A percentile compares a stretch with the other conserved stretches of the same genome.
These are phyloP conservation scores for Guaruba guarouba DNA, from an alignment of 2,113 vertebrate species.

Conservation along the genomic window DNA sequence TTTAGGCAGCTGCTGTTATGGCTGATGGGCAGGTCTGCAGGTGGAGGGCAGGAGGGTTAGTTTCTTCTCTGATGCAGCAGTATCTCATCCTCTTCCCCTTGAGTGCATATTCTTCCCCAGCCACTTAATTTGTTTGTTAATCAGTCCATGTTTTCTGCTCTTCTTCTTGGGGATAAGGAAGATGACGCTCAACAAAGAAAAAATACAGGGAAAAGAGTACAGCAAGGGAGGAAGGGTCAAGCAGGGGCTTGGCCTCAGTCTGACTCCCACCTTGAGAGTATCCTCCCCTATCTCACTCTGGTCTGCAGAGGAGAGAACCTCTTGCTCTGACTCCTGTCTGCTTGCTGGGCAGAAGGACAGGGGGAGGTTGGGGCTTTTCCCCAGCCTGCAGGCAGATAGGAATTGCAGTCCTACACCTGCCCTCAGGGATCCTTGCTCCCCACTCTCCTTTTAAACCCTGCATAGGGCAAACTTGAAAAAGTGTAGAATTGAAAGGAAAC, in stretches of 20 bases:
- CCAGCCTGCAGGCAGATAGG: neutral
- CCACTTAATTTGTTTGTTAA: neutral
- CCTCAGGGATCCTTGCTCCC: neutral
- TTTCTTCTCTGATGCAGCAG: neutral
- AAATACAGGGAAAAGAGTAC: neutral
- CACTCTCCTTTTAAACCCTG: neutral
- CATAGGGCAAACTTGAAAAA: neutral
- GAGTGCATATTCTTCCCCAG: neutral
- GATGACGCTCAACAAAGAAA: neutral
- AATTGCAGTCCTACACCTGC: neutral
- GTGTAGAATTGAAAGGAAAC: neutral
- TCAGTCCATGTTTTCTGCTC: neutral
- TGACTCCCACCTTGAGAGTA: neutral
- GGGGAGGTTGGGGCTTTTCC: neutral
- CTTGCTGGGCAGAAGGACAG: neutral
- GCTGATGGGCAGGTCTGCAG: neutral
- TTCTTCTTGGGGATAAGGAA: neutral
- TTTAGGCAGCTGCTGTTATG: neutral
- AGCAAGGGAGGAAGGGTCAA: neutral
- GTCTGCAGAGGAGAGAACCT: neutral
- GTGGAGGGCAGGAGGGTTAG: neutral
- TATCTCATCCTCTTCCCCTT: neutral
- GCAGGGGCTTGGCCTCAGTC: neutral
- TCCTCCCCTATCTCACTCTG: neutral
- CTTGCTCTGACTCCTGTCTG: neutral